Percentiles rank a stretch among this genome's conserved stretches.
Evolutionary conservation across 2,888 invertebrate species (phyloP).

Genomic region (Agrotis exclamationis): DNA sequence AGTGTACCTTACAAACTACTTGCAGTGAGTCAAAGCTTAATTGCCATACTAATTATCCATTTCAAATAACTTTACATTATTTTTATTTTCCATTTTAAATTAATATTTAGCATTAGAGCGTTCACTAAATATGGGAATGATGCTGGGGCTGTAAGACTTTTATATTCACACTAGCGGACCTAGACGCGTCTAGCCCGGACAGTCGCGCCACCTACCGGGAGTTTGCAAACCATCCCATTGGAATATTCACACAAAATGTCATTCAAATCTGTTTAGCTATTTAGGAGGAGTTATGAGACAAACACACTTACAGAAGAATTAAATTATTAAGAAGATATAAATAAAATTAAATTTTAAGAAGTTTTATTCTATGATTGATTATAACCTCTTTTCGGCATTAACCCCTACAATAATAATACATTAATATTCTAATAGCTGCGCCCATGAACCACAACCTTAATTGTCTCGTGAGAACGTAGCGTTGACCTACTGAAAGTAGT

Average conservation of each 20-base stretch:
- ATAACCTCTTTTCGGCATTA: neutral
- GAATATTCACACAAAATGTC: too few relatives aligned
- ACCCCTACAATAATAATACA: neutral
- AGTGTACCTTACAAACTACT: slow-evolving; percentile 40
- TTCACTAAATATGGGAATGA: neutral
- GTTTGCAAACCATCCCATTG: too few relatives aligned
- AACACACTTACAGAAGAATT: too few relatives aligned
- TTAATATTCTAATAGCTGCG: neutral
- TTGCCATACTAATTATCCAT: neutral
- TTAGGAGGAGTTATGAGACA: too few relatives aligned
- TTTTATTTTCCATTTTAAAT: too few relatives aligned
- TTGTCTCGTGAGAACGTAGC: neutral
- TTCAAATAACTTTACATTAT: neutral
- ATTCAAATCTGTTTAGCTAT: too few relatives aligned
- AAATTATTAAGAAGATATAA: too few relatives aligned
- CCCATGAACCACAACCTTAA: neutral
- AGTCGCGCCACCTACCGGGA: too few relatives aligned
- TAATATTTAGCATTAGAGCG: slow-evolving; percentile 2
- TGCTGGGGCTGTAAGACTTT: neutral
- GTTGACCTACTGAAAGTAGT: slow-evolving; percentile 22
- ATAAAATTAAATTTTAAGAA: too few relatives aligned
- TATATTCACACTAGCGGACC: neutral
- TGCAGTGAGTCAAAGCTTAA: slow-evolving; percentile 12
- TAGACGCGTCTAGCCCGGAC: too few relatives aligned
- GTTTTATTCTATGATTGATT: neutral